Evolutionary conservation across 2,888 invertebrate genomes (phyloP).

Genomic region (Diaphora mendica): DNA sequence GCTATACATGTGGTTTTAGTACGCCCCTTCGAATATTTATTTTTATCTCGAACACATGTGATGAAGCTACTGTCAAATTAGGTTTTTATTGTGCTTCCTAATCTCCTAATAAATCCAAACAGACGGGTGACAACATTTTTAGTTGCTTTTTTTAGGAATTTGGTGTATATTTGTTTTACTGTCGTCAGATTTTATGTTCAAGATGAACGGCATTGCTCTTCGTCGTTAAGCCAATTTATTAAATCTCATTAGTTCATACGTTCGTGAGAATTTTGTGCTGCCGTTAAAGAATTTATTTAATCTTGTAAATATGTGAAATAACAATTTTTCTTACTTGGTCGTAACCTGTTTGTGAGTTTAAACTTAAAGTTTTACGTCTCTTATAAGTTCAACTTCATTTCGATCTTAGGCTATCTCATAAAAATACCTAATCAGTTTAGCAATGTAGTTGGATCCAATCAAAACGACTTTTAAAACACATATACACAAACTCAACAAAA

Average conservation of each 20-base stretch:
- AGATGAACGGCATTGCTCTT: not conserved
- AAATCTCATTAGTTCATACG: not conserved
- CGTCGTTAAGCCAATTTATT: not conserved
- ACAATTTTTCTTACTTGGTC: not conserved
- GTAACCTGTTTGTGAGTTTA: not conserved
- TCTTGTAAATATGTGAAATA: not conserved
- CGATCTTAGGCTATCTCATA: no score
- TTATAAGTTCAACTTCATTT: not conserved
- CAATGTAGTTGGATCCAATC: not conserved
- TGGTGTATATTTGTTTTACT: slow-evolving; percentile 33
- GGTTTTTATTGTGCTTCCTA: slow-evolving; percentile 70
- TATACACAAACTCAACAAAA: not conserved
- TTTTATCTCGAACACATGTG: slow-evolving; percentile 72
- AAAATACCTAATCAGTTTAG: not conserved
- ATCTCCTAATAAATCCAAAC: slow-evolving; percentile 70
- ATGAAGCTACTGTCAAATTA: slow-evolving; percentile 67
- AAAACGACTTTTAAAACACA: not conserved
- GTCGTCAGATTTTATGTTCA: slow-evolving; percentile 28
- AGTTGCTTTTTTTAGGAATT: slow-evolving; percentile 20
- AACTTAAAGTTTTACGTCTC: not conserved
- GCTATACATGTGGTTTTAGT: slow-evolving; percentile 45
- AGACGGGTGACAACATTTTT: slow-evolving; percentile 47
- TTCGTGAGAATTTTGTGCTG: not conserved
- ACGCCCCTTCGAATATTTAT: slow-evolving; percentile 56
- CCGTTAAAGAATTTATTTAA: not conserved